Conservation (phyloP, 2,113 vertebrate genomes). For the Clupea harengus region DNA sequence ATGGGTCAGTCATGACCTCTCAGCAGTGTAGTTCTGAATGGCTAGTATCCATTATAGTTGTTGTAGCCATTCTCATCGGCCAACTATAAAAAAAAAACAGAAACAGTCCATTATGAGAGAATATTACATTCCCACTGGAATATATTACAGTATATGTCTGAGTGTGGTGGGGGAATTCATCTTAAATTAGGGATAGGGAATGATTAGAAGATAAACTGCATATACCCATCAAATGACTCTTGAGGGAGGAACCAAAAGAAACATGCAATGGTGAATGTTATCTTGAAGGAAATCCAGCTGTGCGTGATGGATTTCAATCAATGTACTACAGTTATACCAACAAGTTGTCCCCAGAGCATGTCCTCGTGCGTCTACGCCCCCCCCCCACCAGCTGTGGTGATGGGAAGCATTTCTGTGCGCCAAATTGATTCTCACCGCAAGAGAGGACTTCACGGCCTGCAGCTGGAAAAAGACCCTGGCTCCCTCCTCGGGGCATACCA, state of each 20-base stretch:
- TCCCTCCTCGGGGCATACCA: slow-evolving; percentile 81
- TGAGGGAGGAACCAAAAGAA: not conserved
- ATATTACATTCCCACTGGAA: too few species aligned
- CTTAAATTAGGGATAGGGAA: too few species aligned
- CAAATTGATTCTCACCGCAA: slow-evolving; percentile 67
- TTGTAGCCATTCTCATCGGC: slow-evolving; percentile 58
- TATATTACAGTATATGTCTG: not conserved
- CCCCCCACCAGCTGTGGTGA: too few species aligned
- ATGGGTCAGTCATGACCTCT: not conserved
- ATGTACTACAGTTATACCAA: not conserved
- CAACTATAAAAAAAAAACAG: slow-evolving; percentile 57
- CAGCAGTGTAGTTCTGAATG: not conserved
- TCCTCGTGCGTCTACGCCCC: not conserved
- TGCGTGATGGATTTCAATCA: not conserved
- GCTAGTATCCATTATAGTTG: not conserved
- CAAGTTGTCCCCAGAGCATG: not conserved
- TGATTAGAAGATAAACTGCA: too few species aligned
- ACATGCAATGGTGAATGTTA: not conserved
- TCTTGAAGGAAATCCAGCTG: not conserved
- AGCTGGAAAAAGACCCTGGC: slow-evolving; percentile 76
- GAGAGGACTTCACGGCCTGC: slow-evolving; percentile 64
- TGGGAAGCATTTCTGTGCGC: slow-evolving; percentile 15
- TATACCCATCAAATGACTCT: not conserved
- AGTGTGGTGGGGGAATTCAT: not conserved
- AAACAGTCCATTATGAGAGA: too few species aligned